Conservation (phyloP, 1,140 invertebrate genomes). For the Lasaia peninsularis region DNA sequence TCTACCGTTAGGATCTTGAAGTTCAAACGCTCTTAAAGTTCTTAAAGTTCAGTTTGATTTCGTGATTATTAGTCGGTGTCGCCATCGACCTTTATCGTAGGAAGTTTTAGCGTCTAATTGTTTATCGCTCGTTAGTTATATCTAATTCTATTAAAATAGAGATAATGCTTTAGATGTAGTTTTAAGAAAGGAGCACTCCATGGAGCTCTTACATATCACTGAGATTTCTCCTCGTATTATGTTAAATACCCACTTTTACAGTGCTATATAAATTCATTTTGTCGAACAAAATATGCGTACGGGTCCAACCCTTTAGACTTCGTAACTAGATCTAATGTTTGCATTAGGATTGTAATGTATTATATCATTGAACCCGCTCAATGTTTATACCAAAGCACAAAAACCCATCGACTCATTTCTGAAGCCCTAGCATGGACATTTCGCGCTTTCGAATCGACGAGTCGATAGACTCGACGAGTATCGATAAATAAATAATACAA, state of each 20-base stretch:
- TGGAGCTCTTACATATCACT: conserved; percentile 76
- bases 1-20: conserved; percentile 4
- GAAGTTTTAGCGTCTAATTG: conserved; percentile 37
- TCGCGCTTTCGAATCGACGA: too few species aligned
- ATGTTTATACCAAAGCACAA: conserved; percentile 77
- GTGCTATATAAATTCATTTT: conserved; percentile 57
- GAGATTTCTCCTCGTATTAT: conserved; percentile 73
- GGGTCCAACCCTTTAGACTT: conserved; percentile 74
- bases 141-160: conserved; percentile 62
- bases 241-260: conserved; percentile 51
- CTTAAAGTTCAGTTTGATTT: conserved; percentile 28
- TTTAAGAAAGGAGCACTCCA: conserved; percentile 66
- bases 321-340: conserved; percentile 69
- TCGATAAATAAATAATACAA: too few species aligned
- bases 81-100: conserved; percentile 33
- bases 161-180: conserved; percentile 70
- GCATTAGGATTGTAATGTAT: conserved; percentile 71
- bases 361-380: conserved; percentile 70
- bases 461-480: too few species aligned
- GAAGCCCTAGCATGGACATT: conserved; percentile 45
- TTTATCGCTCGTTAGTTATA: conserved; percentile 55
- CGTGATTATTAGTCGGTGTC: conserved; percentile 27
- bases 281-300: conserved; percentile 65
- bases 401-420: conserved; percentile 72
- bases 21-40: conserved; percentile 13